phyloP scores from a whole-genome alignment of 1,140 invertebrate species.

The Coelopa frigida region DNA sequence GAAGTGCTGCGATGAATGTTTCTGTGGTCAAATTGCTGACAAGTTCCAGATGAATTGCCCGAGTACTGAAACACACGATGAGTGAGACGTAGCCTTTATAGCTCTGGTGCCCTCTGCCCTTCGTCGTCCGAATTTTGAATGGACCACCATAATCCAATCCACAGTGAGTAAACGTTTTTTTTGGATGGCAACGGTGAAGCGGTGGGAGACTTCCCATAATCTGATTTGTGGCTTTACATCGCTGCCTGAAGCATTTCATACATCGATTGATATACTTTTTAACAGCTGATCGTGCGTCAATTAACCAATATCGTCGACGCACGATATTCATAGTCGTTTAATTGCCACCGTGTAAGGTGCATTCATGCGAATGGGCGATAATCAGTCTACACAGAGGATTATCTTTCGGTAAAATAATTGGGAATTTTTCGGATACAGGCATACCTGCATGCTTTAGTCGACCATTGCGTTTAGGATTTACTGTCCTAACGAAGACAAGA shows the following conservation, averaged over 20 bases:
- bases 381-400: neutral
- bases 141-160: too few species aligned
- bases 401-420: neutral
- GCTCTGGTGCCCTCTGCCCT: too few species aligned
- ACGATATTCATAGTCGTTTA: neutral
- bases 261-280: too few species aligned
- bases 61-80: conserved; percentile 31
- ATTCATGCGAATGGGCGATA: neutral
- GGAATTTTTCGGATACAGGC: neutral
- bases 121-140: too few species aligned
- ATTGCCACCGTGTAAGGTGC: neutral
- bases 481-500: neutral
- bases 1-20: conserved; percentile 26
- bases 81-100: too few species aligned
- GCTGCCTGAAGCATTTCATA: too few species aligned
- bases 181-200: too few species aligned
- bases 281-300: too few species aligned
- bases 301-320: too few species aligned
- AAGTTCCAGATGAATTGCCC: conserved; percentile 33
- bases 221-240: too few species aligned
- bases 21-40: conserved; percentile 24
- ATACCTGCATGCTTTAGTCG: neutral
- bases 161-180: too few species aligned
- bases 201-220: too few species aligned
- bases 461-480: neutral